Evolutionary conservation across 2,797 vertebrate species (phyloP), one percentile per base, ranked within the genome.

Genomic region (Pelochelys cantorii): DNA sequence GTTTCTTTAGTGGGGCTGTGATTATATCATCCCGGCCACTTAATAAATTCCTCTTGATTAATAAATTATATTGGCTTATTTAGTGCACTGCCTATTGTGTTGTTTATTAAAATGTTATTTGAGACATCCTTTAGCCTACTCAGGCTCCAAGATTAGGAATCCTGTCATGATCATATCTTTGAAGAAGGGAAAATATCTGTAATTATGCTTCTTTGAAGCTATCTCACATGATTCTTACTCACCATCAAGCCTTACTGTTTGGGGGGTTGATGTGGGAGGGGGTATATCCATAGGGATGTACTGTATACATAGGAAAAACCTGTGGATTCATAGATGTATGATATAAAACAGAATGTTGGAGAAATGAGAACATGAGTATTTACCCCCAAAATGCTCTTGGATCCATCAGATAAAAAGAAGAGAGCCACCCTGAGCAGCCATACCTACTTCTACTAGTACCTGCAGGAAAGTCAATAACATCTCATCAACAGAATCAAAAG

Each of bases 381-480:
- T 80, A 75, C 79, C 82, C 74, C 37, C 53, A 34, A 79, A 74
- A 79, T 78, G 59, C 71, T 52, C 48, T 92, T 85, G 87, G 54
- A 17, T 84, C 87, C 87, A 62, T 79, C 60, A 57, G 79, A 74
- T 88, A 88, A 83, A 91, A 88, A 80, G 22, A 86, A 75, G 71
- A 80, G 74, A 83, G 62, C 12, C 5, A 3, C 74, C 23, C 42
- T 25, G 37, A 75, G 42, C 22, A 23, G 42, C 12, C 22, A 22
- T 48, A 75, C 37, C 18, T 23, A 75, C 22, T 68, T 65, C 22
- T 42, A 42, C 34, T 12, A 42, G 81, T 37, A 78, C 60, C 81
- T 85, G 34, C 55, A 82, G 87, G 81, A n/a, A 42, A 84, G 79
- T 79, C 87, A 87, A 55, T 79, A 37, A n/a, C 81, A 89, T 84